These are phyloP conservation scores for Xestia ashworthii DNA, from an alignment of 2,888 invertebrate genomes.

Conservation along the genomic window DNA sequence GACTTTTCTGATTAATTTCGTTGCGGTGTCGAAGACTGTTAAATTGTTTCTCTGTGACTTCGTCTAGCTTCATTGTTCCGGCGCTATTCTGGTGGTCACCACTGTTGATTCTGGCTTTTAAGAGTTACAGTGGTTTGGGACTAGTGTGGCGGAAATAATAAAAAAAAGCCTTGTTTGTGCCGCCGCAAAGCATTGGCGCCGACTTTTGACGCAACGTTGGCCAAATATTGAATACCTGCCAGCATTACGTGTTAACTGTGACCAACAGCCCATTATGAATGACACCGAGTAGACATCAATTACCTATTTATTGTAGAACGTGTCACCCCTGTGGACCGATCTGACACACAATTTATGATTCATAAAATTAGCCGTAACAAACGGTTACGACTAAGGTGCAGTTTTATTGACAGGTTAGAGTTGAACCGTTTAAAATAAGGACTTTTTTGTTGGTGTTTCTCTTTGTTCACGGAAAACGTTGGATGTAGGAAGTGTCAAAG, in stretches of 20 bases:
- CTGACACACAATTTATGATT: constrained; percentile 35
- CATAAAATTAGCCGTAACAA: constrained; percentile 33
- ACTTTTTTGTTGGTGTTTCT: neutral
- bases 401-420: constrained; percentile 28
- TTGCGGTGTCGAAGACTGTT: too few relatives aligned
- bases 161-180: neutral
- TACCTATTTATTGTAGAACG: constrained; percentile 12
- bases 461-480: neutral
- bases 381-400: constrained; percentile 8
- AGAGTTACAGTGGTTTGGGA: too few relatives aligned
- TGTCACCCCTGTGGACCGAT: constrained; percentile 24
- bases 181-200: neutral
- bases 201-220: neutral
- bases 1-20: too few relatives aligned
- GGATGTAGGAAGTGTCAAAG: neutral
- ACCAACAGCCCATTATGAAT: constrained; percentile 16
- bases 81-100: too few relatives aligned
- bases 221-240: constrained; percentile 22
- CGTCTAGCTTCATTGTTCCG: too few relatives aligned
- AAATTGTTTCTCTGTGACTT: too few relatives aligned
- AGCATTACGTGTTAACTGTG: neutral
- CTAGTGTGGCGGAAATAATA: too few relatives aligned
- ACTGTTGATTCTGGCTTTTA: too few relatives aligned
- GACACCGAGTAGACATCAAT: constrained; percentile 28
- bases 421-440: constrained; percentile 4